These are phyloP conservation scores for Lethenteron camtschaticum DNA, from an alignment of 2,113 vertebrate genomes.

Conservation along the genomic window DNA sequence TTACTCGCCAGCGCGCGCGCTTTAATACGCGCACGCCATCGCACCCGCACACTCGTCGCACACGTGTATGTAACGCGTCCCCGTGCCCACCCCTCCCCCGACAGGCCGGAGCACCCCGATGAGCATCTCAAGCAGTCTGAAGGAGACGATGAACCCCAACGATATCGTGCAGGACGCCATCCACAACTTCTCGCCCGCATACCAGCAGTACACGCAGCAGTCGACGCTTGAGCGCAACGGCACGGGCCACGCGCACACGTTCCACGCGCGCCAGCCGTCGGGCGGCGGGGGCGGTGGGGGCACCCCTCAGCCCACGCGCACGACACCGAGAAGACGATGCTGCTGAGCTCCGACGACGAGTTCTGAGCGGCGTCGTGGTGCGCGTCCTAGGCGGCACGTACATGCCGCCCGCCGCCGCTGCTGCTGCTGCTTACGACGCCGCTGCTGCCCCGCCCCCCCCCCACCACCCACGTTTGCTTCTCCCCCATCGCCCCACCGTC, in stretches of 20 bases:
- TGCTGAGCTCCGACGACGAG: slow-evolving; percentile 78
- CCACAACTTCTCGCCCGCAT: slow-evolving; percentile 86
- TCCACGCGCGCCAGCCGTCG: slow-evolving; percentile 52
- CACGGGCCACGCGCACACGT: slow-evolving; percentile 24
- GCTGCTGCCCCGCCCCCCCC: too few species aligned
- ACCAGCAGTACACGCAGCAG: slow-evolving; percentile 93
- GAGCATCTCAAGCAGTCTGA: slow-evolving; percentile 94
- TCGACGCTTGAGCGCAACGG: slow-evolving; percentile 50
- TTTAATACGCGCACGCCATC: too few species aligned
- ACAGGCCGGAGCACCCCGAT: slow-evolving; percentile 72
- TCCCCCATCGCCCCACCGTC: too few species aligned
- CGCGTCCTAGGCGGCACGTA: too few species aligned
- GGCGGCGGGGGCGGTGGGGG: slow-evolving; percentile 24
- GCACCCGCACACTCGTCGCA: too few species aligned
- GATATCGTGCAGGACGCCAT: slow-evolving; percentile 86
- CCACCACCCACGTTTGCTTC: too few species aligned
- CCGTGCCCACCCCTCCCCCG: slow-evolving; percentile 8
- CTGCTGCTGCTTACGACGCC: too few species aligned
- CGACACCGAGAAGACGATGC: slow-evolving; percentile 65
- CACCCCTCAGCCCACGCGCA: slow-evolving; percentile 48
- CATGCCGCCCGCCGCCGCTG: too few species aligned
- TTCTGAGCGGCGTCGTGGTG: slow-evolving; percentile 32
- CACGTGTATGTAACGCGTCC: too few species aligned
- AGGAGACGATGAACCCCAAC: slow-evolving; percentile 79
- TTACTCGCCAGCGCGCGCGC: too few species aligned